These are phyloP conservation scores for Pogonocherus hispidulus DNA, from an alignment of 2,888 invertebrate species.

Conservation along the genomic window DNA sequence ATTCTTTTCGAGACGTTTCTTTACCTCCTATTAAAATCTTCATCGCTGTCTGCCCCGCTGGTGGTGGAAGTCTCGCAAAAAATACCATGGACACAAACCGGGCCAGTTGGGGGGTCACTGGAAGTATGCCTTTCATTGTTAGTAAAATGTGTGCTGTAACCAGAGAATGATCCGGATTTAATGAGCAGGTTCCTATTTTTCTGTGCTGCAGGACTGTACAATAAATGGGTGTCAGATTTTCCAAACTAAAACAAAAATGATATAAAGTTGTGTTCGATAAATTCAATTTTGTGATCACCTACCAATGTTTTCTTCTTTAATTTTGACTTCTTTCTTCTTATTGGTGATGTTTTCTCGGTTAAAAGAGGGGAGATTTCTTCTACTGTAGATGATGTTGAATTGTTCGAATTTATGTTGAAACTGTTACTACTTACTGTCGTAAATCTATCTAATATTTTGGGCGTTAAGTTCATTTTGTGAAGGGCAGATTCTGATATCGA, in stretches of 20 bases:
- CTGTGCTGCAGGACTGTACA: slow-evolving; percentile 45
- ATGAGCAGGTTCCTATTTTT: slow-evolving; percentile 68
- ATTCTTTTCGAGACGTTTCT: background rate
- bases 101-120: slow-evolving; percentile 75
- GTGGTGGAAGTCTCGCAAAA: slow-evolving; percentile 76
- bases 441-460: slow-evolving; percentile 60
- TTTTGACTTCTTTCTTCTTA: slow-evolving; percentile 63
- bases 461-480: slow-evolving; percentile 75
- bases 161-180: slow-evolving; percentile 83
- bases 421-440: slow-evolving; percentile 60
- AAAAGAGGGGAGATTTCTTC: slow-evolving; percentile 69
- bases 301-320: slow-evolving; percentile 57
- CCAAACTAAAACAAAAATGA: slow-evolving; percentile 51
- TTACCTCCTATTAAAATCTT: slow-evolving; percentile 68
- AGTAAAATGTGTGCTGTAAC: slow-evolving; percentile 70
- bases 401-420: slow-evolving; percentile 62
- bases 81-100: slow-evolving; percentile 43
- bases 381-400: slow-evolving; percentile 72
- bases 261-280: background rate
- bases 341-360: slow-evolving; percentile 66
- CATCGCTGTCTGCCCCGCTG: slow-evolving; percentile 79
- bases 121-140: slow-evolving; percentile 71
- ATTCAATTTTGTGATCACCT: slow-evolving; percentile 23
- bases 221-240: slow-evolving; percentile 56
- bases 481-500: slow-evolving; percentile 93